A percentile compares a stretch with the other conserved stretches of the same genome.
Evolutionary conservation across 2,113 vertebrate species (phyloP).

Genomic region (Butorides virescens): DNA sequence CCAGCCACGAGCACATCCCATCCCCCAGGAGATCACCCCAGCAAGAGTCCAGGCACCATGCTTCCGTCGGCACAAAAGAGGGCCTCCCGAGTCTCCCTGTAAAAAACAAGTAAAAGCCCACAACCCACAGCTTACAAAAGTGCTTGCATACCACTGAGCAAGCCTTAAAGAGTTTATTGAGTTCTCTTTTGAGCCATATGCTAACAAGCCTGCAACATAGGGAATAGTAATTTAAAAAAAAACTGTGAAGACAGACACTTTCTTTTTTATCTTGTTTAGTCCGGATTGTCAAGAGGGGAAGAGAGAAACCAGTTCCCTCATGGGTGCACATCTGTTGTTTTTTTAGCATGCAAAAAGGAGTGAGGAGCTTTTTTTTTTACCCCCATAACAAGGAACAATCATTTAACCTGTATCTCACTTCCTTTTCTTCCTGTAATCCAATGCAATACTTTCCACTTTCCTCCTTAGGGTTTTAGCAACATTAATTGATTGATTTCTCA

Average conservation of each 20-base stretch:
- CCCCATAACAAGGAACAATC: background rate
- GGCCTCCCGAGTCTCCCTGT: slow-evolving; percentile 88
- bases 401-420: background rate
- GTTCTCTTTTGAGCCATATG: background rate
- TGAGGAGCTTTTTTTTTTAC: background rate
- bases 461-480: background rate
- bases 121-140: background rate
- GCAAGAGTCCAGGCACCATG: slow-evolving; percentile 76
- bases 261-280: background rate
- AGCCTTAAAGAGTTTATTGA: background rate
- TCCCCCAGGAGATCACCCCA: slow-evolving; percentile 89
- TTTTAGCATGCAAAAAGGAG: background rate
- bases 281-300: background rate
- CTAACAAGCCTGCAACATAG: background rate
- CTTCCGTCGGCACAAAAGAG: slow-evolving; percentile 79
- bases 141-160: background rate
- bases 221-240: background rate
- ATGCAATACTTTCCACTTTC: background rate
- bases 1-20: slow-evolving; percentile 88
- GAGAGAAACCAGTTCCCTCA: background rate
- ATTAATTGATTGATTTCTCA: background rate
- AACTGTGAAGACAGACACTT: background rate
- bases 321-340: background rate
- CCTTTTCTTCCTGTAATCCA: background rate
- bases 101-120: background rate